Evolutionary conservation across 2,113 vertebrate genomes (phyloP).

Genomic region (Chlamydotis undulata): DNA sequence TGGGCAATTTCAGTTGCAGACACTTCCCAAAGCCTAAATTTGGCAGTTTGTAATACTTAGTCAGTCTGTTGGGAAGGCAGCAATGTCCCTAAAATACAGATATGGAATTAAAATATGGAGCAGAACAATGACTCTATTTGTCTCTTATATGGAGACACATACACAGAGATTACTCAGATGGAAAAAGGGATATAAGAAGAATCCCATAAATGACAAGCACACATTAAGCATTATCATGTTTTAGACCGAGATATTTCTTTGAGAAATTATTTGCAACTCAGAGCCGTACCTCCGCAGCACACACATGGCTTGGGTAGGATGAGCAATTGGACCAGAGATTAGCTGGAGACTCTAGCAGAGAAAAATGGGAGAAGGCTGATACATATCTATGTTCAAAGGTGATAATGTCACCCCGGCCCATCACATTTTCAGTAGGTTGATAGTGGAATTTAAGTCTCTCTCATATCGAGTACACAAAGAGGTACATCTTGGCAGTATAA

Average conservation of each 20-base stretch:
- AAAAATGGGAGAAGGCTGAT: conserved; percentile 35
- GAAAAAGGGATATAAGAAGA: conserved; percentile 57
- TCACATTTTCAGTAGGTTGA: conserved; percentile 42
- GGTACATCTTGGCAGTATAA: conserved; percentile 75
- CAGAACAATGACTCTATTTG: conserved; percentile 55
- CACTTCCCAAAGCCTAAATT: conserved; percentile 53
- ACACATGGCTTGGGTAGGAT: conserved; percentile 16
- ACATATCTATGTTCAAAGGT: conserved; percentile 52
- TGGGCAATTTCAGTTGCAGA: conserved; percentile 47
- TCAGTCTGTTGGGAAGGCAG: conserved; percentile 49
- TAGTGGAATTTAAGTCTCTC: conserved; percentile 70
- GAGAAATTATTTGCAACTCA: conserved; percentile 45
- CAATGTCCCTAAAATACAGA: conserved; percentile 55
- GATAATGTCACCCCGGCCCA: conserved; percentile 58
- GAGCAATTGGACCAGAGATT: conserved; percentile 30
- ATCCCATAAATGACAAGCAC: conserved; percentile 45
- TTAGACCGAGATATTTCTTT: conserved; percentile 57
- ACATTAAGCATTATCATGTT: conserved; percentile 55
- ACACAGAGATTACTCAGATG: conserved; percentile 58
- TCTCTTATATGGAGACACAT: conserved; percentile 55
- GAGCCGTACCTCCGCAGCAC: neutral
- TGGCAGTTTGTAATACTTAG: conserved; percentile 56
- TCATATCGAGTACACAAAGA: conserved; percentile 73
- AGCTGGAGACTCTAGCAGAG: conserved; percentile 39
- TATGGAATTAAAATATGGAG: conserved; percentile 55